Percentiles rank a stretch among this genome's conserved stretches.
phyloP scores from a whole-genome alignment of 1,140 invertebrate species.

The Thalassaphorura encarpata region DNA sequence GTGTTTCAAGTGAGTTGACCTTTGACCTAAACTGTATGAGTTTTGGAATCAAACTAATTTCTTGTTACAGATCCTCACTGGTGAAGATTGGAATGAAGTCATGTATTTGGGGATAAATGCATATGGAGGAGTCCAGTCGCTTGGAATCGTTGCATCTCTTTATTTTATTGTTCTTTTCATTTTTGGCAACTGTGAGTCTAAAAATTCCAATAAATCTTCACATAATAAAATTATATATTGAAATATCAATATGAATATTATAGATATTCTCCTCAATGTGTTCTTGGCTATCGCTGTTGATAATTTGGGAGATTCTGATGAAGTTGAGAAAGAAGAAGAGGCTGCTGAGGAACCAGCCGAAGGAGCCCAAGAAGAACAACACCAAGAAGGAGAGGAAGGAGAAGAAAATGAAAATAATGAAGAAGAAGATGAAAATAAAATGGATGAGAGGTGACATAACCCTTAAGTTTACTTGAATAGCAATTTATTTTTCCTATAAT shows the following conservation, averaged over 20 bases:
- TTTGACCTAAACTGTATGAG: neutral
- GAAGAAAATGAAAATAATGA: too few relatives aligned
- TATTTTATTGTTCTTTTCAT: conserved; percentile 99
- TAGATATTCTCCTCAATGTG: conserved; percentile 92
- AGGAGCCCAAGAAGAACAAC: neutral
- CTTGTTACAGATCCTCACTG: conserved; percentile 77
- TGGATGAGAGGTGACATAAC: too few relatives aligned
- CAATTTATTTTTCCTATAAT: too few relatives aligned
- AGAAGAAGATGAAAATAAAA: too few relatives aligned
- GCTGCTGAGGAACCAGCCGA: conserved; percentile 2
- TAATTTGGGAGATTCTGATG: conserved; percentile 23
- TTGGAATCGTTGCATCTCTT: conserved; percentile 81
- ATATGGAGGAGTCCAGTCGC: conserved; percentile 82
- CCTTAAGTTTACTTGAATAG: too few relatives aligned
- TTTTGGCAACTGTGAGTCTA: conserved; percentile 98
- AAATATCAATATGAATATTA: neutral
- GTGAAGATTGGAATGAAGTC: conserved; percentile 99
- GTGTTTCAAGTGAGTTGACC: conserved; percentile 80
- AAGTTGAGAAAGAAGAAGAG: conserved; percentile 21
- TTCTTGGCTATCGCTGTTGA: conserved; percentile 81
- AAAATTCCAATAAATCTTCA: neutral
- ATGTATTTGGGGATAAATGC: conserved; percentile 97
- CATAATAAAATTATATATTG: neutral
- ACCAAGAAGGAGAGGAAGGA: too few relatives aligned
- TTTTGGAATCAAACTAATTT: neutral